phyloP scores from a whole-genome alignment of 2,113 vertebrate species.

The Etia nguti region DNA sequence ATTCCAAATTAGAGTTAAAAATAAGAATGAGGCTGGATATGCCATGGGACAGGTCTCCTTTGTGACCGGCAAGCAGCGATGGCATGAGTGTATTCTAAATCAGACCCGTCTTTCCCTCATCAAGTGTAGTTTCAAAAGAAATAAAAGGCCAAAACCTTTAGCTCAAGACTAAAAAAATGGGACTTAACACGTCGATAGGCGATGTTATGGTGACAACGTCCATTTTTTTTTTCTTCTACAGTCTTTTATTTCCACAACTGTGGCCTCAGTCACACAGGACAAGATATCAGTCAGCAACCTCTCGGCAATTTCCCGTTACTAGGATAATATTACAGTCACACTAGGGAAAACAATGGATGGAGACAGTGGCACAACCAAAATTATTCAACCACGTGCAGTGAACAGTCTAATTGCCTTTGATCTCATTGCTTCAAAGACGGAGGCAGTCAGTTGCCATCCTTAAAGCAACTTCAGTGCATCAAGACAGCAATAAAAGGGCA shows the following conservation, averaged over 20 bases:
- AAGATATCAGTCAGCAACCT: background rate
- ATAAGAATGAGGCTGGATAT: background rate
- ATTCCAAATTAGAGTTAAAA: background rate
- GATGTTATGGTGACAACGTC: fast-evolving
- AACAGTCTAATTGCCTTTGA: background rate
- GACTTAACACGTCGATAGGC: background rate
- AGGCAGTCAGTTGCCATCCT: background rate
- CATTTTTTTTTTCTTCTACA: background rate
- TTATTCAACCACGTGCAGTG: background rate
- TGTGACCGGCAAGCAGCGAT: fast-evolving
- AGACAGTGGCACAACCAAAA: background rate
- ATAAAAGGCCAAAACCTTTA: background rate
- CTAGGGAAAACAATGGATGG: background rate
- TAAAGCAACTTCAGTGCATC: background rate
- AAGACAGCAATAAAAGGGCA: background rate
- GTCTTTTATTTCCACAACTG: background rate
- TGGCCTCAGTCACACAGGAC: background rate
- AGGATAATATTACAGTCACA: background rate
- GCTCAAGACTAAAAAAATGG: background rate
- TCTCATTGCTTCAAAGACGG: background rate
- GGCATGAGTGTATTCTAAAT: background rate
- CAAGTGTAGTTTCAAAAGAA: background rate
- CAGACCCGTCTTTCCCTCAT: background rate
- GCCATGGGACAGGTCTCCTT: background rate
- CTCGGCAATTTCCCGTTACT: background rate